Percentiles rank a stretch among this genome's conserved stretches.
Evolutionary conservation across 2,888 invertebrate species (phyloP).

Genomic region (Pediacus dermestoides): DNA sequence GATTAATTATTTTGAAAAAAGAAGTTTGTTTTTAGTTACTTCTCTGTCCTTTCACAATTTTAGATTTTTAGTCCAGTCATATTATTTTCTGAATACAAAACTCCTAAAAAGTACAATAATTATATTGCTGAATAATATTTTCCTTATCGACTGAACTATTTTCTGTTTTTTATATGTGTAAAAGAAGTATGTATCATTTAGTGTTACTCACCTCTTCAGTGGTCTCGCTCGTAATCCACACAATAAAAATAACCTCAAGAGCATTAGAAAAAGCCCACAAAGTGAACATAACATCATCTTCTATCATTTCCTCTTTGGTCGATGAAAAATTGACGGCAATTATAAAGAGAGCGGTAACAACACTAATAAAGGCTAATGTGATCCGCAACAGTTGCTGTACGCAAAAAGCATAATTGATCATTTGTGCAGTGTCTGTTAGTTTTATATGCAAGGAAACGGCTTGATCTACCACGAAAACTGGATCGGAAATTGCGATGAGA

Average conservation of each 20-base stretch:
- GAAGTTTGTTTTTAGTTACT: too few species aligned
- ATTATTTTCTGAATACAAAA: too few species aligned
- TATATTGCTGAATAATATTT: too few species aligned
- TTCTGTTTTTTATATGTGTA: too few species aligned
- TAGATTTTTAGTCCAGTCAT: too few species aligned
- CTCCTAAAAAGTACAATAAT: too few species aligned
- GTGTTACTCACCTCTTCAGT: conserved; percentile 37
- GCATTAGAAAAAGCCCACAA: conserved; percentile 37
- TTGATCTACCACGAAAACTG: conserved; percentile 33
- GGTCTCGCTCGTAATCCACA: conserved; percentile 36
- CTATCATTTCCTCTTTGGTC: conserved; percentile 15
- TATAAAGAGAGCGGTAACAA: conserved; percentile 35
- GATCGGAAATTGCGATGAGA: conserved; percentile 24
- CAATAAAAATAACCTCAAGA: conserved; percentile 32
- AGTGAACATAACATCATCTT: conserved; percentile 30
- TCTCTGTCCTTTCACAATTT: too few species aligned
- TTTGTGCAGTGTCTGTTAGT: conserved; percentile 33
- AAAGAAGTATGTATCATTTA: too few species aligned
- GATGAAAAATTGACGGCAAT: conserved; percentile 33
- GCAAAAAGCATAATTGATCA: conserved; percentile 36
- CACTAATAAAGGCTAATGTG: conserved; percentile 34
- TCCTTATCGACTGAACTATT: too few species aligned
- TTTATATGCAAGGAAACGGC: conserved; percentile 36
- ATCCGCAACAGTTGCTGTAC: conserved; percentile 37
- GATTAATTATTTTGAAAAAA: too few species aligned